These are phyloP conservation scores for Nothocercus julius DNA, from an alignment of 2,113 vertebrate species.

Conservation along the genomic window DNA sequence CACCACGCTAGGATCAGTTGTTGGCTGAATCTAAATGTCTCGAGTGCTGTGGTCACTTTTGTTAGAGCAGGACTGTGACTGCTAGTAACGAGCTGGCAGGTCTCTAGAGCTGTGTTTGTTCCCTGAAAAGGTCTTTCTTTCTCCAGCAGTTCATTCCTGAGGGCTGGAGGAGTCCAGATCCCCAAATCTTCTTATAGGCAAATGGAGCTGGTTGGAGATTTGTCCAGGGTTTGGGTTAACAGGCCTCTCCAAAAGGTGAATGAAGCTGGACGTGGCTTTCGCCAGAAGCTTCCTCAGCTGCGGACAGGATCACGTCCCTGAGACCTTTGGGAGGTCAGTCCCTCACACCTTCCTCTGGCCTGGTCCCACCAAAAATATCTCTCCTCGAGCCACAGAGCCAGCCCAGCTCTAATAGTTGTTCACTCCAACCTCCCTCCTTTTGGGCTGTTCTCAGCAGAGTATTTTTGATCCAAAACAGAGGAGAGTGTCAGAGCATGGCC, in stretches of 20 bases:
- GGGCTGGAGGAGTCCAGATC: not conserved
- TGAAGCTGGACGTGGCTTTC: not conserved
- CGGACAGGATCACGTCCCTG: not conserved
- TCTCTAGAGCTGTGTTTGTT: not conserved
- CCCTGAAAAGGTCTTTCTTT: not conserved
- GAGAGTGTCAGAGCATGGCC: not conserved
- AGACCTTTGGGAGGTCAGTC: not conserved
- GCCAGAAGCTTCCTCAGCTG: not conserved
- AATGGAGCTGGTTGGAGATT: not conserved
- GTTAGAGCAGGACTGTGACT: constrained; percentile 63
- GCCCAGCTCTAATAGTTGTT: not conserved
- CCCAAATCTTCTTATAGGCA: not conserved
- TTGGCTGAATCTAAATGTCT: not conserved
- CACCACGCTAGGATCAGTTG: not conserved
- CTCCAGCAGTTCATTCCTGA: not conserved
- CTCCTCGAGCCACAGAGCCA: not conserved
- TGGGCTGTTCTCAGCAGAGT: not conserved
- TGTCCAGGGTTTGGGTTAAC: not conserved
- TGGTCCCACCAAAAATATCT: not conserved
- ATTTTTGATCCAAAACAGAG: not conserved
- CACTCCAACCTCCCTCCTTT: not conserved
- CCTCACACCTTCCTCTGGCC: accelerated
- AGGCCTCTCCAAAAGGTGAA: not conserved
- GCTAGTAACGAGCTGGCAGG: constrained; percentile 52
- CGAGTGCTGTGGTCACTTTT: not conserved